Conservation (phyloP, 2,888 invertebrate genomes). For the Drosophila monieri region DNA sequence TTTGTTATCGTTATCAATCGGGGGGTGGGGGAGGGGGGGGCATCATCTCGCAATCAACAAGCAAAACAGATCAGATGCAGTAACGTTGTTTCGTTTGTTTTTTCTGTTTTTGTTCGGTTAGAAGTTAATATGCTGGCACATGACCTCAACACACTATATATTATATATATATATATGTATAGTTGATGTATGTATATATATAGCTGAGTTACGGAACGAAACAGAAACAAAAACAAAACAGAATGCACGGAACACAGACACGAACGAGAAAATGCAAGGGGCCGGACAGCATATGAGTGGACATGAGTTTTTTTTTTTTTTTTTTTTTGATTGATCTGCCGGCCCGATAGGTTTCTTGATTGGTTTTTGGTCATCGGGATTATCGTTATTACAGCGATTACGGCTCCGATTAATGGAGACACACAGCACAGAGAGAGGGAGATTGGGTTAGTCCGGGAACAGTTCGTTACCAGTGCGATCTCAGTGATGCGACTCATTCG, state of each 20-base stretch:
- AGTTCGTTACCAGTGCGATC: conserved; percentile 90
- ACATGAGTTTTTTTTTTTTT: conserved; percentile 14
- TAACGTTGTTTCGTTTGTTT: conserved; percentile 8
- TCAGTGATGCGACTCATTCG: conserved; percentile 93
- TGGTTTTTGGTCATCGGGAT: conserved; percentile 17
- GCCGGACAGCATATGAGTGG: conserved; percentile 23
- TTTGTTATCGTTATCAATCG: conserved; percentile 15
- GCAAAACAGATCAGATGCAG: conserved; percentile 42
- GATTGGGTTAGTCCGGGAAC: conserved; percentile 81
- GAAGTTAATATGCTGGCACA: conserved; percentile 40
- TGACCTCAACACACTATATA: conserved; percentile 12
- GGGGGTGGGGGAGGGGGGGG: neutral
- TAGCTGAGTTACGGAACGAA: conserved; percentile 31
- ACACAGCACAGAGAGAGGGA: conserved; percentile 21
- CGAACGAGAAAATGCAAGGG: conserved; percentile 34
- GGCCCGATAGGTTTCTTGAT: conserved; percentile 20
- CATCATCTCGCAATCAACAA: conserved; percentile 32
- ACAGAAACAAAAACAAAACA: conserved; percentile 37
- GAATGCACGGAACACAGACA: conserved; percentile 40
- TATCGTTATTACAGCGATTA: conserved; percentile 36
- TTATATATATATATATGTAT: conserved; percentile 6
- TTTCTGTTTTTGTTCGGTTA: conserved; percentile 17
- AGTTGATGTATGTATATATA: conserved; percentile 1
- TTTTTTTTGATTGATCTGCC: neutral
- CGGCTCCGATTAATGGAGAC: conserved; percentile 30